Evolutionary conservation across 2,888 invertebrate species (phyloP).

Genomic region (Pachydiplax longipennis): DNA sequence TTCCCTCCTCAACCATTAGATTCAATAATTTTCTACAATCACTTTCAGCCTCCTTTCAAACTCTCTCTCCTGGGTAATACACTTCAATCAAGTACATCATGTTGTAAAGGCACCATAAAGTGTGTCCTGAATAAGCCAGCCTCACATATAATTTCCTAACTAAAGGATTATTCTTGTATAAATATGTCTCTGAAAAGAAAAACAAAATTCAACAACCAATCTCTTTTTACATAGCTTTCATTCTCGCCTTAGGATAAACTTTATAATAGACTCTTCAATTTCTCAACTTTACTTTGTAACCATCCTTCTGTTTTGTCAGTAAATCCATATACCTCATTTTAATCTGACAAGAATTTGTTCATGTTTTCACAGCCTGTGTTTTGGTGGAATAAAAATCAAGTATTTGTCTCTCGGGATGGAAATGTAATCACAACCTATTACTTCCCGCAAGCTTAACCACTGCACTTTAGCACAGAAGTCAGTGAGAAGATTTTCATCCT

Average conservation of each 20-base stretch:
- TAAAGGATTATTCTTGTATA: conserved; percentile 36
- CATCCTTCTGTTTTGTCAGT: background rate
- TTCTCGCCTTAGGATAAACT: conserved; percentile 3
- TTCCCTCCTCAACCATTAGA: background rate
- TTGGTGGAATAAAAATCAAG: conserved; percentile 44
- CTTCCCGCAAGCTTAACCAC: background rate
- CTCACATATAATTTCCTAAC: conserved; percentile 16
- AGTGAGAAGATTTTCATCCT: conserved; percentile 15
- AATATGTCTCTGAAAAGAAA: conserved; percentile 43
- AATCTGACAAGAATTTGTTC: conserved; percentile 34
- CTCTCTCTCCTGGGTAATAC: conserved; percentile 32
- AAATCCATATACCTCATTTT: background rate
- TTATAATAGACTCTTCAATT: conserved; percentile 45
- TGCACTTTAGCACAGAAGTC: background rate
- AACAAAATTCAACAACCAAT: conserved; percentile 43
- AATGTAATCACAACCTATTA: conserved; percentile 39
- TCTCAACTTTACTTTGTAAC: conserved; percentile 22
- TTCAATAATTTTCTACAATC: conserved; percentile 13
- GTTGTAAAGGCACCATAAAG: conserved; percentile 31
- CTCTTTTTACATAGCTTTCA: conserved; percentile 27
- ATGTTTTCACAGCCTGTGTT: conserved; percentile 42
- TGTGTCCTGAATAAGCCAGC: conserved; percentile 14
- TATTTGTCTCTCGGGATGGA: conserved; percentile 30
- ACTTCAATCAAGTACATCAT: conserved; percentile 22
- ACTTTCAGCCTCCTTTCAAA: conserved; percentile 43